Evolutionary conservation across 2,888 invertebrate species (phyloP), one percentile per base, ranked within the genome.

Genomic region (Cyclophora punctaria): DNA sequence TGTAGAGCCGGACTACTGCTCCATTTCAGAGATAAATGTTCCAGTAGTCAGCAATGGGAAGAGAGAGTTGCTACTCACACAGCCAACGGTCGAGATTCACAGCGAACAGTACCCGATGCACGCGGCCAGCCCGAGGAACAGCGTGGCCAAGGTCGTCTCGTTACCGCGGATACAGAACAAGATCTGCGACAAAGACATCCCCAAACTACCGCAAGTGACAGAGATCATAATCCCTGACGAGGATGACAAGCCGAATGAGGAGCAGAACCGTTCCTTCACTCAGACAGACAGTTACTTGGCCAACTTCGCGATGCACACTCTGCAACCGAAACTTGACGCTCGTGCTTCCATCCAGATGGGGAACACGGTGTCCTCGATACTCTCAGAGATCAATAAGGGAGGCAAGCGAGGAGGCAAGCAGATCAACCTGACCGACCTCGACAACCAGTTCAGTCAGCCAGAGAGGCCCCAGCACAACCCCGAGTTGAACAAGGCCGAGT

Each of bases 1-100:
- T 71, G 72, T 84, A 56, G 93, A 93, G 78, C 93, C 93, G 57
- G 93, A 93, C 80, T 93, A 93, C 87, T 93, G 93, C 77, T 93
- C 93, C 69, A 93, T 93, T 80, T 93, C 93, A 60, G 93, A 93
- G 86, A 90, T 93, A 80, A 92, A 91, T 89, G 91, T 91, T 75
- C 89, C 89, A 84, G 91, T 91, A 78, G 89, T 90, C 73, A 90
- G 88, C 79, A 75, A 90, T 73, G 81, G 87, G 61, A 89, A 87
- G 69, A 76, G 89, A 63, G 88, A 87, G 78, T 78, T 89, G 80
- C 82, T 89, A 74, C 85, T 88, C 52, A 85, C 86, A 71, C 89
- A 89, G 77, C 88, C 89, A 62, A 84, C 88, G 63, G 83, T 89
- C 51, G 89, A 89, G 71, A 88, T 89, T 59, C 89, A 89, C 64